Evolutionary conservation across 2,888 invertebrate species (phyloP).

Genomic region (Lithophane socia): DNA sequence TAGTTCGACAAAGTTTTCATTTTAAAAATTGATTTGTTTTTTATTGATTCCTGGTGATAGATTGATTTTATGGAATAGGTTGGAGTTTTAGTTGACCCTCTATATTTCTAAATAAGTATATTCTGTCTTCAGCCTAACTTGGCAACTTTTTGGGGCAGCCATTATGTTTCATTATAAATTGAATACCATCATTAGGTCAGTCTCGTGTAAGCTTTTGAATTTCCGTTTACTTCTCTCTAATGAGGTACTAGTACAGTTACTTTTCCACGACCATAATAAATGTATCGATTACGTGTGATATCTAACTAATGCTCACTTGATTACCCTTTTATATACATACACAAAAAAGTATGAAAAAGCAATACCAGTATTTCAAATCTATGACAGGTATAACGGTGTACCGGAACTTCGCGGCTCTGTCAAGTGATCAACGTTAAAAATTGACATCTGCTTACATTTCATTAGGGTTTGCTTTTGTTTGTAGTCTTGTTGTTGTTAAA

Average conservation of each 20-base stretch:
- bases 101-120: too few species aligned
- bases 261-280: slow-evolving; percentile 34
- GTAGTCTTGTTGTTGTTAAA: slow-evolving; percentile 60
- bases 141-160: background rate
- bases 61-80: slow-evolving; percentile 24
- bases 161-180: background rate
- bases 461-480: slow-evolving; percentile 75
- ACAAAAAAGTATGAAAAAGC: slow-evolving; percentile 69
- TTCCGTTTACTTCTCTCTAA: slow-evolving; percentile 17
- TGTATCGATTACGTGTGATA: slow-evolving; percentile 49
- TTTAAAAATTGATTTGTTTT: slow-evolving; percentile 50
- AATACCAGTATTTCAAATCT: slow-evolving; percentile 81
- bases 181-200: background rate
- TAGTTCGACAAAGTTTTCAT: slow-evolving; percentile 57
- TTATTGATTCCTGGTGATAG: slow-evolving; percentile 37
- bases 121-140: background rate
- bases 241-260: slow-evolving; percentile 29
- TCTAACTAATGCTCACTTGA: slow-evolving; percentile 67
- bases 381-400: slow-evolving; percentile 81
- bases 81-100: background rate
- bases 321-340: slow-evolving; percentile 71
- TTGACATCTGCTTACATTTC: slow-evolving; percentile 71
- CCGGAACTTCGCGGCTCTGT: slow-evolving; percentile 73
- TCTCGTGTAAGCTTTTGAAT: background rate
- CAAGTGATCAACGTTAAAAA: slow-evolving; percentile 65